Base-by-base conservation (phyloP, 2,113 vertebrate species). In the Ptyas mucosa region DNA sequence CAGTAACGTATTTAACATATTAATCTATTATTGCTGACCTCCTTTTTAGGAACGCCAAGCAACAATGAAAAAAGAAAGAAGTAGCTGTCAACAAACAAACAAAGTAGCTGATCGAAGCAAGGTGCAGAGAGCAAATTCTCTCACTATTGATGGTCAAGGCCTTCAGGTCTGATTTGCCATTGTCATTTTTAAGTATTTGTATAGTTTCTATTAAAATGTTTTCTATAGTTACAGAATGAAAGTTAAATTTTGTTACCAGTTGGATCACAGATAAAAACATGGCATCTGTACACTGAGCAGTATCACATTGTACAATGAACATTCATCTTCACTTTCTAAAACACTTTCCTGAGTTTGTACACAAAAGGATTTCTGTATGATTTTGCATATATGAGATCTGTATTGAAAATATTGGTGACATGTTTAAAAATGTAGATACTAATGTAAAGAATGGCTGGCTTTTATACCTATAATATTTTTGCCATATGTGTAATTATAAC, bases 71-170 rank as follows among this genome's bases (percentile, higher is more conserved):
- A 99, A 98, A 88, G 98, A 99, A 94, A 99, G 97, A 75, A 94
- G 93, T 92, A 93, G 94, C 58, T 96, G 97, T 0, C 97, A 98
- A 96, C 95, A 97, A 97, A 94, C 97, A 92, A 96, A 98, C 96
- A 97, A 98, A 97, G 97, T 98, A 34, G 97, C 95, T 95, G 98
- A 98, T 90, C 95, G 97, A 92, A 98, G 97, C 93, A 99, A 99
- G 97, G 99, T 99, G 98, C 99, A 99, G 95, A 98, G 99, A 97
- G 98, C 98, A 85, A 99, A 99, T 96, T 99, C 99, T 0, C 98
- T 99, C 88, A 99, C 99, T 0, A 97, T 99, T 90, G 99, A 99
- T 90, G 99, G 99, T 52, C 99, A 99, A 97, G 99, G 99, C 53
- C 98, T 99, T 92, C 99, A 99, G 99, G 99, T 99, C 95, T 94